Base-by-base conservation (phyloP, 2,113 vertebrate genomes). In the Oryzias curvinotus region DNA sequence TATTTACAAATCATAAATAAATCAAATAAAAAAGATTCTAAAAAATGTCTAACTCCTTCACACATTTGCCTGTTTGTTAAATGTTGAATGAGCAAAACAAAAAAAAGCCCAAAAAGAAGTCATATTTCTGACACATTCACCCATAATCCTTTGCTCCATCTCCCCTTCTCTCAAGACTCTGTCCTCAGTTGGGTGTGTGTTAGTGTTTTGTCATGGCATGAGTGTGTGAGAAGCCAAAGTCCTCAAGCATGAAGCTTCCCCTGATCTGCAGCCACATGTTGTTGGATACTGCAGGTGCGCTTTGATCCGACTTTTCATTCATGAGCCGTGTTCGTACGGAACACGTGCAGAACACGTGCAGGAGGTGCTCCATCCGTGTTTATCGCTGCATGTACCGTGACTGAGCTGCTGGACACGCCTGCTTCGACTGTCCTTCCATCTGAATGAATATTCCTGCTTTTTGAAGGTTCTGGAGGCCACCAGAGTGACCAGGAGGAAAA, bases 381-480 rank as follows among this genome's bases (percentile, higher is more conserved):
- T 77, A 63, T 73, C 21, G 44, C 61, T 81, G 83, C 85, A 87
- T 85, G 87, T 15, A 8, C 36, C 36, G 2, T 12, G 36, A 36
- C 36, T 36, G 36, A 36, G 36, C 36, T 36, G 36, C 36, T 12
- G 21, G 2, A 23, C 21, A 23, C 26, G 5, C 26, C 21, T 0
- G 17, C 48, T 58, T 15, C 41, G 0, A 57, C 26, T 3, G 5
- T 3, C 8, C 17, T 1, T 14, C 7, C 16, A 26, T 73, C 59
- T 76, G 51, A 83, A 47, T 12, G 14, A 5, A 12, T 72, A 15
- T 70, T 23, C 82, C 28, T 85, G 5, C 67, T 3, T 57, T 62
- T 55, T 47, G 42, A 89, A 99, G 97, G 97, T 99, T 74, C 92
- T 99, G 1, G 97, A 98, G 84, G 97, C 96, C 0, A 98, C 97